Percentiles rank a stretch among this genome's conserved stretches.
These are phyloP conservation scores for Polymixis lichenea DNA, from an alignment of 2,888 invertebrate genomes.

Conservation along the genomic window DNA sequence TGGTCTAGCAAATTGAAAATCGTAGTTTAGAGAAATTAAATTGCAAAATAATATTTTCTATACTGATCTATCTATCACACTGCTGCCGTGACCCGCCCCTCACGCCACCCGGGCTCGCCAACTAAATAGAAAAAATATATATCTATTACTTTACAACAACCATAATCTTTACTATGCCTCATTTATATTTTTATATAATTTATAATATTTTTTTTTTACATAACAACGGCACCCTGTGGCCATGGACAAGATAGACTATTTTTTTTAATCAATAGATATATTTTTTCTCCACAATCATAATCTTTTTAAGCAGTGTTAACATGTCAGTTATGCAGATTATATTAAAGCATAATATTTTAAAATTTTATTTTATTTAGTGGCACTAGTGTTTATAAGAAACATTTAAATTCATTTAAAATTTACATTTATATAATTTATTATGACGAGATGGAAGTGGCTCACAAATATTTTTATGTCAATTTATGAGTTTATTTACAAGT, in stretches of 20 bases:
- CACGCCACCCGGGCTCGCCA: conserved; percentile 66
- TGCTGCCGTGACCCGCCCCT: conserved; percentile 37
- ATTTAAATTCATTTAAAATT: conserved; percentile 64
- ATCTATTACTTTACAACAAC: conserved; percentile 81
- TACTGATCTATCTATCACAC: conserved; percentile 62
- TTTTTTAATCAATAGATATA: conserved; percentile 60
- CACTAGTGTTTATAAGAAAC: conserved; percentile 64
- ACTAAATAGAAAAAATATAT: conserved; percentile 84
- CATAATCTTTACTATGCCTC: conserved; percentile 69
- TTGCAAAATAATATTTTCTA: conserved; percentile 55
- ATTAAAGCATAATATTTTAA: conserved; percentile 64
- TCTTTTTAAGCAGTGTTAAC: conserved; percentile 68
- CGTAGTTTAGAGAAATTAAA: conserved; percentile 12
- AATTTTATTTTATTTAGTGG: conserved; percentile 59
- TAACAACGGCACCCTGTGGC: conserved; percentile 73
- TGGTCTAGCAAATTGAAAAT: no score
- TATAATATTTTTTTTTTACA: conserved; percentile 64
- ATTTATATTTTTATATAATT: conserved; percentile 63
- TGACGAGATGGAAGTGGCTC: conserved; percentile 61
- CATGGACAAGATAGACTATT: conserved; percentile 71
- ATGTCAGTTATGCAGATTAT: conserved; percentile 48
- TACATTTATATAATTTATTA: conserved; percentile 63
- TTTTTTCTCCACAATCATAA: conserved; percentile 58
- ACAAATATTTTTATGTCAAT: conserved; percentile 19
- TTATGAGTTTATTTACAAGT: conserved; percentile 48